Evolutionary conservation across 1,140 invertebrate genomes (phyloP).

Genomic region (Semibalanus balanoides): DNA sequence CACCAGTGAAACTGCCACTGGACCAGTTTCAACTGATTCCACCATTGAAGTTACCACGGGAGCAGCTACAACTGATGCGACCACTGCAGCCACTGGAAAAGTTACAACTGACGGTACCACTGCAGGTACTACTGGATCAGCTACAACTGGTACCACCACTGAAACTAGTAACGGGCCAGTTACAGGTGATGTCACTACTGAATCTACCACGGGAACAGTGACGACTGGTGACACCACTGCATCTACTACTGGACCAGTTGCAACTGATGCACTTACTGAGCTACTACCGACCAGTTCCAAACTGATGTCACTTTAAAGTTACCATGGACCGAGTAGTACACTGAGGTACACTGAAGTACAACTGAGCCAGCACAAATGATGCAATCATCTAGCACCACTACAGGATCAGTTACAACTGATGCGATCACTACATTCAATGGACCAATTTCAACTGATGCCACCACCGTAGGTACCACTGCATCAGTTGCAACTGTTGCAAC

Average conservation of each 20-base stretch:
- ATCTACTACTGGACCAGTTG: background rate
- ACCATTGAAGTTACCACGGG: no score
- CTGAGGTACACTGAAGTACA: slow-evolving; percentile 6
- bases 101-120: background rate
- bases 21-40: no score
- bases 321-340: background rate
- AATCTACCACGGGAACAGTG: background rate
- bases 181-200: background rate
- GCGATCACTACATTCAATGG: background rate
- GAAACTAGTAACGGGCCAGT: background rate
- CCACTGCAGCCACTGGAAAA: no score
- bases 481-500: background rate
- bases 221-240: background rate
- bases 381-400: background rate
- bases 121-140: background rate
- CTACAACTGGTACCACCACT: background rate
- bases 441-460: background rate
- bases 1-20: no score
- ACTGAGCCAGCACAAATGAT: slow-evolving; percentile 5
- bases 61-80: no score
- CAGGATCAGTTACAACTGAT: background rate
- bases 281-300: slow-evolving; percentile 5
- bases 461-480: no score
- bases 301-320: background rate
- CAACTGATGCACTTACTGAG: background rate